Base-by-base conservation (phyloP, 2,797 vertebrate species). In the Coracias cyanogaster region DNA sequence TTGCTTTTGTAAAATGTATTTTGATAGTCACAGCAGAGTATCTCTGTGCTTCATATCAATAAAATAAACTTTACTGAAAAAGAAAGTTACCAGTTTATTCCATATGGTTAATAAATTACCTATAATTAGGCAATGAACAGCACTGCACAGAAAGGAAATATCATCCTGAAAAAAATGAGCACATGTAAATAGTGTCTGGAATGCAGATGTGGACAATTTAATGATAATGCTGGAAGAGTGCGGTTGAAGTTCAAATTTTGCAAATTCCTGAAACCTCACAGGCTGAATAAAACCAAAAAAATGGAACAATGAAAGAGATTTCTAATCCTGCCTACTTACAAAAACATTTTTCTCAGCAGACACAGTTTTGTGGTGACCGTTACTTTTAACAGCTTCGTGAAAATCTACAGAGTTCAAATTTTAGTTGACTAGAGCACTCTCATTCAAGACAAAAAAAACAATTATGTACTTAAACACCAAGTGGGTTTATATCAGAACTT, bases 191-290 rank as follows among this genome's bases (percentile, higher is more conserved):
- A n/a, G 73, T 64, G 79, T 97, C 97, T 98, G 96, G 86, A 81
- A 74, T 94, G 95, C 97, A 97, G 96, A 98, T 97, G 97, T 95
- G 90, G 58, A 96, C 89, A 62, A 58, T 93, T 51, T 60, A 90
- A 71, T 52, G 84, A 79, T 93, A 80, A 90, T 57, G 33, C 52
- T 87, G 78, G 49, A 94, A 95, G 51, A 95, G 83, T 64, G 87
- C 0, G 21, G 90, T 87, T 82, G 70, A 54, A 94, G 82, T 93
- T 94, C 89, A 97, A 26, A 84, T 93, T 91, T 86, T 96, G 67
- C 13, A 62, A 84, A 92, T 92, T 93, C 48, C 89, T 92, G 76
- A 93, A 92, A 94, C 55, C 66, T 93, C 94, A 79, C 46, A 79
- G 52, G 86, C 85, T 90, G 62, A 92, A 95, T 28, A 83, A 76